These are phyloP conservation scores for Leptopilina drosophilae DNA, from an alignment of 2,888 invertebrate genomes.

Conservation along the genomic window DNA sequence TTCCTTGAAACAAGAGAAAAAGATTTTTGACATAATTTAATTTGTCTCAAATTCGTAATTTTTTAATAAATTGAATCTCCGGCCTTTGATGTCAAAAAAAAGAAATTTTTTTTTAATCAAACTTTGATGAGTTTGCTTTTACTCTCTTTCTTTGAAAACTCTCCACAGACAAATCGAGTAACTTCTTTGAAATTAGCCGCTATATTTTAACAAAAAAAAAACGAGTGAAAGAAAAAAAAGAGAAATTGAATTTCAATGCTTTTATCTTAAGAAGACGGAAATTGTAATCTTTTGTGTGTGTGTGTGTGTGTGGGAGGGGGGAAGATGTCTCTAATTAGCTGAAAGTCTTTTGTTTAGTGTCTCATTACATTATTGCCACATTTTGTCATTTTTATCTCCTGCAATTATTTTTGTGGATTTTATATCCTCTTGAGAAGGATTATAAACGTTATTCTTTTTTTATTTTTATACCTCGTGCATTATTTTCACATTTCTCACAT, in stretches of 20 bases:
- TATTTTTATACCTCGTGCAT: too few species aligned
- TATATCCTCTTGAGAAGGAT: not conserved
- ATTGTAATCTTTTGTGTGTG: not conserved
- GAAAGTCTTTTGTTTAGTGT: too few species aligned
- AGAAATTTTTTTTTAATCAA: not conserved
- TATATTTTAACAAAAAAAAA: not conserved
- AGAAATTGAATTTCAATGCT: slow-evolving; percentile 7
- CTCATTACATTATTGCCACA: too few species aligned
- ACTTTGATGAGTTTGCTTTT: slow-evolving; percentile 14
- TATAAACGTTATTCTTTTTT: not conserved
- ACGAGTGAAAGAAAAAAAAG: too few species aligned
- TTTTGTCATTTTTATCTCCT: too few species aligned
- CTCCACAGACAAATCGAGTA: not conserved
- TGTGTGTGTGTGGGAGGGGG: too few species aligned
- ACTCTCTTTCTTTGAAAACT: slow-evolving; percentile 10
- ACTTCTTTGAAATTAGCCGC: not conserved
- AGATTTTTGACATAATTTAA: not conserved
- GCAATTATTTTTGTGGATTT: not conserved
- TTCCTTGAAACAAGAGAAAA: not conserved
- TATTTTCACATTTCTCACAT: too few species aligned
- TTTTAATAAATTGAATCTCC: slow-evolving; percentile 13
- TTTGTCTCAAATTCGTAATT: not conserved
- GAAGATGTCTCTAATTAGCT: too few species aligned
- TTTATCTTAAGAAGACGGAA: not conserved
- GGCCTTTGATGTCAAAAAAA: slow-evolving; percentile 7